phyloP scores from a whole-genome alignment of 2,888 invertebrate species.

The Pseudococcus longispinus region DNA sequence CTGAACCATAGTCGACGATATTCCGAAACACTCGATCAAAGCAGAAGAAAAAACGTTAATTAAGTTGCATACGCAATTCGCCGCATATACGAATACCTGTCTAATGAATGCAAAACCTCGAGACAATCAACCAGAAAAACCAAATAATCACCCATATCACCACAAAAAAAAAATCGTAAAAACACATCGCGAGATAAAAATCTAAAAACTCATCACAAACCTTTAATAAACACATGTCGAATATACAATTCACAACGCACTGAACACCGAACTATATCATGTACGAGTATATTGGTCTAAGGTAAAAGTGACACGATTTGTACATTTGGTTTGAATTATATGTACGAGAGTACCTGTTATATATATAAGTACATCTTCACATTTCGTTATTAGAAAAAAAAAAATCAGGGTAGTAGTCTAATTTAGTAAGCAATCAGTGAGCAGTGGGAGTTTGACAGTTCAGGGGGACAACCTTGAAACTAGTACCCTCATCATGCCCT shows the following conservation, averaged over 20 bases:
- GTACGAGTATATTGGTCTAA: background rate
- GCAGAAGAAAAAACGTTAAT: background rate
- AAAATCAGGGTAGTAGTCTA: slow-evolving; percentile 49
- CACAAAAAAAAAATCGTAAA: background rate
- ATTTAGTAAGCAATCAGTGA: slow-evolving; percentile 47
- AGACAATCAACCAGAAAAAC: background rate
- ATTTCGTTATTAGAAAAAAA: slow-evolving; percentile 25
- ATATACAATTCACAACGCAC: background rate
- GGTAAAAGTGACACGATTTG: slow-evolving; percentile 43
- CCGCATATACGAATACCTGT: background rate
- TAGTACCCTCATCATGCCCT: slow-evolving; percentile 44
- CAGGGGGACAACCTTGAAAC: slow-evolving; percentile 46
- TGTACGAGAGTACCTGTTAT: slow-evolving; percentile 20
- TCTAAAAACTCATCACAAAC: background rate
- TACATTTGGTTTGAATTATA: slow-evolving; percentile 14
- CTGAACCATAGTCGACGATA: background rate
- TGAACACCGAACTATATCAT: slow-evolving; percentile 22
- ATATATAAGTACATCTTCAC: slow-evolving; percentile 45
- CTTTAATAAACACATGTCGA: slow-evolving; percentile 26
- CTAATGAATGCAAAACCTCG: background rate
- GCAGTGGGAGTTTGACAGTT: slow-evolving; percentile 46
- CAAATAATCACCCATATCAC: background rate
- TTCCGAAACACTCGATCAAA: background rate
- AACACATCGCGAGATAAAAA: slow-evolving; percentile 3
- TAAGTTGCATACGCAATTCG: slow-evolving; percentile 26